Base-by-base conservation (phyloP, 2,888 invertebrate genomes). In the Sphecodes monilicornis region DNA sequence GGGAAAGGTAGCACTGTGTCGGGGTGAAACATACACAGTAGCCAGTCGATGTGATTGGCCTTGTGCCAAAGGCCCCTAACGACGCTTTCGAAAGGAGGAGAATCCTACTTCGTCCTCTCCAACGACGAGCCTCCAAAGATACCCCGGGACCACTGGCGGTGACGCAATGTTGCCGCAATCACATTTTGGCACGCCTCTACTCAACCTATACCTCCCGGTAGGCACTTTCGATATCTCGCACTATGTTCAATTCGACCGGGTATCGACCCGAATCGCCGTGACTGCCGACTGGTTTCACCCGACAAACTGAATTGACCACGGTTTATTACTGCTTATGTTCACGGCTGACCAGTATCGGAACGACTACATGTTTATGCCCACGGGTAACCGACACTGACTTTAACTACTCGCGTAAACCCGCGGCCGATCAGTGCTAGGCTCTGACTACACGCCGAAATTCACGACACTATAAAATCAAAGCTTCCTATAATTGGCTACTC, bases 1-100 rank as follows among this genome's bases (percentile, higher is more conserved):
- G 69, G 73, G 76, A 22, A 54, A 54, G 80, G 72, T 71, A 83
- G 80, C 87, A 82, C 82, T 82, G 76, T 87, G 88, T 89, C 82
- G 83, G 88, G 84, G 80, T 86, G 89, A 91, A 91, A 92, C 91
- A 89, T 93, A 93, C 91, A 93, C 91, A 91, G 91, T 91, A 92
- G 91, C 91, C 91, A 94, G 94, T 93, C 94, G 93, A 94, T 93
- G 94, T 94, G 93, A 94, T 94, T 94, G 94, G 94, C 93, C 90
- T 90, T 86, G 90, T 93, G 94, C 94, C 94, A 94, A 92, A 87
- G 90, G 90, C 89, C 91, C 91, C 94, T 94, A 94, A 94, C 94
- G 94, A 94, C 92, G 94, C 93, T 92, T 93, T 92, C 92, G 92
- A 92, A 94, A 93, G 93, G 93, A 93, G 92, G 91, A 91, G 93